Conservation (phyloP, 2,888 invertebrate species). For the Drosophila yooni region DNA sequence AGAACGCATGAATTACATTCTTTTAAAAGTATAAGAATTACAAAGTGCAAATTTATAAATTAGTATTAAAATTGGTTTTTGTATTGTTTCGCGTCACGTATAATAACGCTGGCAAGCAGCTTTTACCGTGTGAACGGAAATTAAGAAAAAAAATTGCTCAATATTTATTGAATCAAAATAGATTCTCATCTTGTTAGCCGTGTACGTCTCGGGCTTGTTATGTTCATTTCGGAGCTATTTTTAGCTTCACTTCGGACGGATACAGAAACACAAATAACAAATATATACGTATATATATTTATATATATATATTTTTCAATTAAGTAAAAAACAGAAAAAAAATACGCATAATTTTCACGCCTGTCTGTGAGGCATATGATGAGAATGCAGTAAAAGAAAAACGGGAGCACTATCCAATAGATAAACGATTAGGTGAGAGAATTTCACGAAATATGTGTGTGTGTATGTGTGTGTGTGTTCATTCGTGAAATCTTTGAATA, state of each 20-base stretch:
- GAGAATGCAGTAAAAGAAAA: slow-evolving; percentile 52
- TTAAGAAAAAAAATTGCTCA: slow-evolving; percentile 62
- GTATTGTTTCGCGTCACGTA: slow-evolving; percentile 19
- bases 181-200: slow-evolving; percentile 71
- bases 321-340: slow-evolving; percentile 40
- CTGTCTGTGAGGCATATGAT: slow-evolving; percentile 42
- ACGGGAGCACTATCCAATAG: slow-evolving; percentile 17
- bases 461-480: slow-evolving; percentile 5
- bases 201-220: slow-evolving; percentile 46
- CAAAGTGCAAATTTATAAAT: not conserved
- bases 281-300: slow-evolving; percentile 7
- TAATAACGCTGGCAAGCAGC: not conserved
- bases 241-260: slow-evolving; percentile 63
- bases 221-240: slow-evolving; percentile 65
- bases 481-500: slow-evolving; percentile 6
- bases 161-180: slow-evolving; percentile 74
- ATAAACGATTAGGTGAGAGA: slow-evolving; percentile 42
- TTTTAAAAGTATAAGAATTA: not conserved
- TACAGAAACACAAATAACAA: slow-evolving; percentile 55
- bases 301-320: slow-evolving; percentile 29
- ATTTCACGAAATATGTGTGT: slow-evolving; percentile 4
- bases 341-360: slow-evolving; percentile 70
- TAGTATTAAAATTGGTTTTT: not conserved
- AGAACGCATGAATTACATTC: not conserved
- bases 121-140: slow-evolving; percentile 24